phyloP scores from a whole-genome alignment of 1,140 invertebrate genomes.

The Apis laboriosa region DNA sequence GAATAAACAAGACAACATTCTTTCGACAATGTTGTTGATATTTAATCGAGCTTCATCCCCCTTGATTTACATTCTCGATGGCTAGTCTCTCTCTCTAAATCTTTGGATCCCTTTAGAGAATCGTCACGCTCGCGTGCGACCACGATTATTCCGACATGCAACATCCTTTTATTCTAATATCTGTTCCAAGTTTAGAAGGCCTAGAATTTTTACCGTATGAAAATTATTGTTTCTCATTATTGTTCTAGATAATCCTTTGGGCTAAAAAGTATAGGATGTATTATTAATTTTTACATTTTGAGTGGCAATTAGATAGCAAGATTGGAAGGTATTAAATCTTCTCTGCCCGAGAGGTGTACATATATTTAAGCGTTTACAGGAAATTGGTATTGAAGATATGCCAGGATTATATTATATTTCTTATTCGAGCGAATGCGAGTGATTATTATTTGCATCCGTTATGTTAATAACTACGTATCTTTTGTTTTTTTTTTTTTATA shows the following conservation, averaged over 20 bases:
- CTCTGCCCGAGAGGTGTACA: too few species aligned
- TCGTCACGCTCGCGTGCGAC: not conserved
- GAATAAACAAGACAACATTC: conserved; percentile 33
- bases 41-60: conserved; percentile 23
- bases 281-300: not conserved
- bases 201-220: not conserved
- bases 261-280: not conserved
- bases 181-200: too few species aligned
- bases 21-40: conserved; percentile 24
- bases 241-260: too few species aligned
- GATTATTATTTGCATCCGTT: not conserved
- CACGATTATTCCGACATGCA: not conserved
- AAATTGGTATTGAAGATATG: too few species aligned
- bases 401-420: too few species aligned
- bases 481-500: not conserved
- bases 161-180: not conserved
- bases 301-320: not conserved
- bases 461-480: not conserved
- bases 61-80: conserved; percentile 27
- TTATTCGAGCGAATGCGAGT: not conserved
- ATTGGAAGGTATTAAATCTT: too few species aligned
- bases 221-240: not conserved
- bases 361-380: too few species aligned
- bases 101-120: not conserved
- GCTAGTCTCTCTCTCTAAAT: not conserved